Base-by-base conservation (phyloP, 1,140 invertebrate species). In the Tetramorium parvispinum region DNA sequence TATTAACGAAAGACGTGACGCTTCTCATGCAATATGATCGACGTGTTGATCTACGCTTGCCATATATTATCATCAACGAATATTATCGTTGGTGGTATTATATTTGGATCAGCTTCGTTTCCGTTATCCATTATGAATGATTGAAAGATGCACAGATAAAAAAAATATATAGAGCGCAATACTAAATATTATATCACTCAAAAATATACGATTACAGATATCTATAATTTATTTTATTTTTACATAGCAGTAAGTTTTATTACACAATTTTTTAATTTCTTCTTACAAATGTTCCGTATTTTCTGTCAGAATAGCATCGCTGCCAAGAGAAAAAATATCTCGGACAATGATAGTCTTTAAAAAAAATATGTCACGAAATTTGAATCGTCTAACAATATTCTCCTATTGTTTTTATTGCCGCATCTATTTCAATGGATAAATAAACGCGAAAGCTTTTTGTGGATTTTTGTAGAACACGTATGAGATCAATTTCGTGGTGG, bases 71-170 rank as follows among this genome's bases (percentile, higher is more conserved):
- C 68, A 37, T 73, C 68, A 32, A 7, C 43, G 43, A 27, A 21
- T 16, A 73, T 75, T 82, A 73, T 73, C 79, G 24, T 82, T n/a
- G n/a, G n/a, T n/a, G n/a, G n/a, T n/a, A n/a, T n/a, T 83, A 75
- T 59, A 75, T 59, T 75, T 75, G 40, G 40, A 77, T 81, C 32
- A 55, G 0, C 32, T 51, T 79, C n/a, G 63, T 10, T 40, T 40
- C 24, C 27, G 11, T 53, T 13, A 57, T 49, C 49, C 18, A 49
- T 83, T 61, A 75, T 46, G 10, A 46, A 61, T 1, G 16, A 4
- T 7, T 4, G 18, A 24, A 37, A 24, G n/a, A n/a, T n/a, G 18
- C 1, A 13, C 13, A 37, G 27, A 37, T 68, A 68, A 53, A 68
- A 66, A 40, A 49, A 73, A 71, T 10, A 73, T 32, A 4, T 32